phyloP scores from a whole-genome alignment of 2,797 vertebrate genomes.

The Muscicapa comitata region DNA sequence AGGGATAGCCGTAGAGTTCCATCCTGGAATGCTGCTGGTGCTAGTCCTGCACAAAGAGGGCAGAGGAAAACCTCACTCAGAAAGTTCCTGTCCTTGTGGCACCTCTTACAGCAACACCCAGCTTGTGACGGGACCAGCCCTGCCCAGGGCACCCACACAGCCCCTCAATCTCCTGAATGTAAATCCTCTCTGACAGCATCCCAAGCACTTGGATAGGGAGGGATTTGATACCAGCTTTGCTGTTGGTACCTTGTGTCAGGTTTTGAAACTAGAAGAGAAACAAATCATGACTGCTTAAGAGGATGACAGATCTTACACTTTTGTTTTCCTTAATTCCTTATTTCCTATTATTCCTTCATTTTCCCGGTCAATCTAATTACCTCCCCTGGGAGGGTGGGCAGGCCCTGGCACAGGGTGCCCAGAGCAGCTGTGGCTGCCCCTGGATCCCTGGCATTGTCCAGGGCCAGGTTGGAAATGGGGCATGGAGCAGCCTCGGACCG shows the following conservation, averaged over 20 bases:
- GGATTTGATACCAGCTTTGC: background rate
- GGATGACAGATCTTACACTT: background rate
- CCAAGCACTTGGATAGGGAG: background rate
- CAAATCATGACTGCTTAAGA: background rate
- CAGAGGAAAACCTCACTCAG: background rate
- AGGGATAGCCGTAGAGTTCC: constrained; percentile 84
- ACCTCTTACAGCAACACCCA: background rate
- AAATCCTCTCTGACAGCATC: background rate
- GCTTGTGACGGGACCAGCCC: background rate
- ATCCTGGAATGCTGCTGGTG: constrained; percentile 59
- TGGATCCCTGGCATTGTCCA: background rate
- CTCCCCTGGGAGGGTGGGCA: fast-evolving
- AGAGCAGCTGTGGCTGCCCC: background rate
- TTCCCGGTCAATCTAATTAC: background rate
- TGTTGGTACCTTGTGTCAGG: background rate
- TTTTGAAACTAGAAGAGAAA: background rate
- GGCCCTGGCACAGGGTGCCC: background rate
- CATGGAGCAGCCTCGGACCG: background rate
- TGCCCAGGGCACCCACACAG: background rate
- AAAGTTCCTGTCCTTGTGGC: background rate
- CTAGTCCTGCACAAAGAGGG: constrained; percentile 28
- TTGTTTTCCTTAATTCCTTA: background rate
- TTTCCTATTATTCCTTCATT: background rate
- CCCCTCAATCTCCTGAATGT: background rate
- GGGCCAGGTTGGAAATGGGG: background rate